Base-by-base conservation (phyloP, 1,140 invertebrate genomes). In the Solenopsis invicta region DNA sequence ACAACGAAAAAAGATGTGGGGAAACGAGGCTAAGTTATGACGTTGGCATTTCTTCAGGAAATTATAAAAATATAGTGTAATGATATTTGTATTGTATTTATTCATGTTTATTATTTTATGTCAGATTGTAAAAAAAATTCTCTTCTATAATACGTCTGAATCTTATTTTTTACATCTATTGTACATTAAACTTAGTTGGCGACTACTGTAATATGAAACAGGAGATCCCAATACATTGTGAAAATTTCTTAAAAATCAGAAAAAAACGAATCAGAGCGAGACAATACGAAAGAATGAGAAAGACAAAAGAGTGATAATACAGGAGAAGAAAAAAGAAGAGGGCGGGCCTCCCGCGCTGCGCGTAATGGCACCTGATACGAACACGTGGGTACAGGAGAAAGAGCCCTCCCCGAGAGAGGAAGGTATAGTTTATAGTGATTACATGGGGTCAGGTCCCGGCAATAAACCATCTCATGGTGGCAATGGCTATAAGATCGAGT, bases 371-470 rank as follows among this genome's bases (percentile, higher is more conserved):
- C 89, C 92, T 95, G 94, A 95, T 94, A 94, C 92, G 92, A 91
- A 88, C 92, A 93, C 93, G 92, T 93, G 92, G 87, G 80, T 91
- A 92, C 64, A 24, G 62, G 52, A 48, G 80, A 48, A 37, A 61
- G 54, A 69, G 69, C 69, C 41, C 80, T 84, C 29, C 13, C 48
- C 56, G 41, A 41, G 71, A 78, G 62, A 77, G 72, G 93, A 93
- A 93, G 93, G 91, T 94, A 95, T 95, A 94, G 94, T 94, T 95
- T 95, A 95, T 95, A 95, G 94, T 95, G 95, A 95, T 95, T 95
- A 94, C 95, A 95, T 93, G 94, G 94, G 94, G 94, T 95, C 95
- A 95, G 94, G 94, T 95, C 93, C 66, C 86, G 90, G 94, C 93
- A 95, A 95, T 95, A 95, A 95, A 95, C 91, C 94, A 95, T 95